Percentiles rank a stretch among this genome's conserved stretches.
These are phyloP conservation scores for Choristoneura rosaceana DNA, from an alignment of 2,888 invertebrate genomes.

Conservation along the genomic window DNA sequence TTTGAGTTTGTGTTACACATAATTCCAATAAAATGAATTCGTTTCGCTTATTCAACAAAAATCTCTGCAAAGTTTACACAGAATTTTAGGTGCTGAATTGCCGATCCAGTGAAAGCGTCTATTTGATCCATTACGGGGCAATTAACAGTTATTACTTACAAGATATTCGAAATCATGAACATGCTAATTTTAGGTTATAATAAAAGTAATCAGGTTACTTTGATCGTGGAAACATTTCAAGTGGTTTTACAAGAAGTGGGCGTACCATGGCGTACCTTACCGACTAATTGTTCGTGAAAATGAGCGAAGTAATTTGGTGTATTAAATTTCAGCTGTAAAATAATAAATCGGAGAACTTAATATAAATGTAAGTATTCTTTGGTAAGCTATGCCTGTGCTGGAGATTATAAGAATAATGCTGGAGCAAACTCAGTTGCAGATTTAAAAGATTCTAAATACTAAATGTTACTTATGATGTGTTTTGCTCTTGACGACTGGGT, in stretches of 20 bases:
- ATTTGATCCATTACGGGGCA: constrained; percentile 13
- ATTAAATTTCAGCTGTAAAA: no score
- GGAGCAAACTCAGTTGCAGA: no score
- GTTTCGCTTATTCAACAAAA: no score
- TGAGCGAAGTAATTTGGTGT: background rate
- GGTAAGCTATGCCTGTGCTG: no score
- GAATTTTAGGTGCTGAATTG: constrained; percentile 2
- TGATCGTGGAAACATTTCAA: constrained; percentile 4
- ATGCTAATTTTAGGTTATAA: constrained; percentile 5
- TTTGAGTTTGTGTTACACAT: no score
- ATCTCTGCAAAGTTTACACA: background rate
- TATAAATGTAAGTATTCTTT: no score
- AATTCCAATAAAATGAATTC: no score
- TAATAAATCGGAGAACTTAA: no score
- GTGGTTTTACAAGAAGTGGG: background rate
- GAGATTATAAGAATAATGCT: no score
- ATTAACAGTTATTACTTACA: constrained; percentile 1
- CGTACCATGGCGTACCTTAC: background rate
- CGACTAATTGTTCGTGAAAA: constrained; percentile 3
- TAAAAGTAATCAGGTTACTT: background rate
- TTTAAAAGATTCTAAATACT: no score
- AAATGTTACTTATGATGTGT: no score
- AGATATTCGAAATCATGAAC: constrained; percentile 10
- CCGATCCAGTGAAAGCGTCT: background rate
- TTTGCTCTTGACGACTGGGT: no score